Percentiles rank a stretch among this genome's conserved stretches.
Evolutionary conservation across 2,797 vertebrate genomes (phyloP).

Genomic region (Melanotaenia maccullochi): DNA sequence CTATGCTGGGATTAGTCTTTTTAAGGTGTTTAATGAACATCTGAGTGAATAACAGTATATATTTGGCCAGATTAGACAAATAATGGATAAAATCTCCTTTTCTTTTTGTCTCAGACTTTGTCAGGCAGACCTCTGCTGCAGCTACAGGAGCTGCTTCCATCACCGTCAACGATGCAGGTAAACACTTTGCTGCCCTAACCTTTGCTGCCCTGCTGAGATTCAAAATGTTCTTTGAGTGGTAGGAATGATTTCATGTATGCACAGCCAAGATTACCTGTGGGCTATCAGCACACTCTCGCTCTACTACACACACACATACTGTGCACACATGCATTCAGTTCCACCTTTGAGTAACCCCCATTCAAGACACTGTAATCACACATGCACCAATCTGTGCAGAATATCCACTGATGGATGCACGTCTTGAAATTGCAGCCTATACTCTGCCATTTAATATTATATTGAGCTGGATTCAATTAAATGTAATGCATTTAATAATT

Average conservation of each 20-base stretch:
- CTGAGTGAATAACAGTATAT: neutral
- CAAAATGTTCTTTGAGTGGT: constrained; percentile 50
- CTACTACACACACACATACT: constrained; percentile 11
- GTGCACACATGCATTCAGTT: neutral
- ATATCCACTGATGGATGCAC: constrained; percentile 14
- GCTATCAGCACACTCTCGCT: constrained; percentile 6
- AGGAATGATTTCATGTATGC: constrained; percentile 21
- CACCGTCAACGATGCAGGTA: constrained; percentile 93
- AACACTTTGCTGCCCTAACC: constrained; percentile 28
- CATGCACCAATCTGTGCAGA: constrained; percentile 35
- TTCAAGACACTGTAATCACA: constrained; percentile 28
- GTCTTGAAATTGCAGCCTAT: neutral
- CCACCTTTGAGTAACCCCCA: constrained; percentile 27
- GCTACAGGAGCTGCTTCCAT: constrained; percentile 95
- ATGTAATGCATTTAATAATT: neutral
- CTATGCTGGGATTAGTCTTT: constrained; percentile 23
- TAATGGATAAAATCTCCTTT: constrained; percentile 1
- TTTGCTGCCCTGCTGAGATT: constrained; percentile 34
- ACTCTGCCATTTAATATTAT: neutral
- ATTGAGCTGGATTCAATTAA: neutral
- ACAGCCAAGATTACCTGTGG: constrained; percentile 24
- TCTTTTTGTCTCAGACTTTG: constrained; percentile 86
- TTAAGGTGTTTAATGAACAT: constrained; percentile 2
- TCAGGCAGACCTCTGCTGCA: constrained; percentile 88
- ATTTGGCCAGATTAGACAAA: constrained; percentile 19